Evolutionary conservation across 2,113 vertebrate species (phyloP).

Genomic region (Pygoscelis antarcticus): DNA sequence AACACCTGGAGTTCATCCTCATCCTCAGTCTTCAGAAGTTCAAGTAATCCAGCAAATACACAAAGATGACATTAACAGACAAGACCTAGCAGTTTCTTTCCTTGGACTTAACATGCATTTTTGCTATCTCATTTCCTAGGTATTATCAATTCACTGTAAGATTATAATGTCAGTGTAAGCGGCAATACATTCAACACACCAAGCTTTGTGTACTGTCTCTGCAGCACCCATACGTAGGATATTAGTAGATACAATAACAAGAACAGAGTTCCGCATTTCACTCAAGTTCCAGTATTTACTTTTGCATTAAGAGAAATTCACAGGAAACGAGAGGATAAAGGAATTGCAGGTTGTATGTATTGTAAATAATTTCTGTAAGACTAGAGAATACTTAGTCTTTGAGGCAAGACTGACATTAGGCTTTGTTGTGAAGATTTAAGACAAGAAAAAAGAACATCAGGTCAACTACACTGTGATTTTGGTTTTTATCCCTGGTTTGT

Average conservation of each 20-base stretch:
- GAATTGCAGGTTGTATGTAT: accelerated
- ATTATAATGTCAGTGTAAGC: background rate
- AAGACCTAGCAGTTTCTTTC: background rate
- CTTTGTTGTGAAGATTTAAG: background rate
- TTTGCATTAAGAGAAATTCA: background rate
- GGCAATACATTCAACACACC: background rate
- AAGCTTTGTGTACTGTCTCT: background rate
- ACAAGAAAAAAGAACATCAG: background rate
- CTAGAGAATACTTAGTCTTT: accelerated
- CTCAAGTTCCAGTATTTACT: background rate
- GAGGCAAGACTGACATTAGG: background rate
- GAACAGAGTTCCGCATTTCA: background rate
- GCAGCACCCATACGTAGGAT: accelerated
- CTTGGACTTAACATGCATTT: background rate
- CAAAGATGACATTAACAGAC: background rate
- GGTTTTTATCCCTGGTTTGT: background rate
- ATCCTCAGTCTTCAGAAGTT: background rate
- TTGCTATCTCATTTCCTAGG: background rate
- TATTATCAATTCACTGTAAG: background rate
- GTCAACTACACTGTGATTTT: background rate
- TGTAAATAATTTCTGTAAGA: background rate
- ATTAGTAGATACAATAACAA: background rate
- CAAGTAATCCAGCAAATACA: background rate
- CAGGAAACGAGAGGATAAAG: background rate
- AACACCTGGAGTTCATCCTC: background rate